Conservation (phyloP, 2,797 vertebrate species). For the Premnoplex brunnescens region DNA sequence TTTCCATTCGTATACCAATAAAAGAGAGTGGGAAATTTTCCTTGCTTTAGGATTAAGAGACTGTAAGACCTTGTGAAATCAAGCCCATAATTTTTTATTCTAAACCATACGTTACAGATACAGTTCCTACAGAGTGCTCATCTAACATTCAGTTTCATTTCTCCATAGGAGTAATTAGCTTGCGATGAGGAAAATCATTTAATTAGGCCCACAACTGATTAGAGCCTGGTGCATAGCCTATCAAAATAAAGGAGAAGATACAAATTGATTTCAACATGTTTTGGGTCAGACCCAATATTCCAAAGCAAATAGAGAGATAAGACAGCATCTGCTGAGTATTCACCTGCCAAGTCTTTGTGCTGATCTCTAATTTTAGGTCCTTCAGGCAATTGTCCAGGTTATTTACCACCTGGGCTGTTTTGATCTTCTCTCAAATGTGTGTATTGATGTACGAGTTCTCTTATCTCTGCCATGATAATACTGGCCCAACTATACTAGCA, state of each 20-base stretch:
- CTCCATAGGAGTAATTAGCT: slow-evolving; percentile 37
- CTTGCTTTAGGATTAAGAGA: not conserved
- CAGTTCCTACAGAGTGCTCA: not conserved
- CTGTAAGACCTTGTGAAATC: not conserved
- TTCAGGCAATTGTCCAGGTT: slow-evolving; percentile 35
- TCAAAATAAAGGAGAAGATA: slow-evolving; percentile 23
- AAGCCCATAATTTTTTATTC: slow-evolving; percentile 18
- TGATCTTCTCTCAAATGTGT: not conserved
- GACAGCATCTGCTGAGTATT: slow-evolving; percentile 54
- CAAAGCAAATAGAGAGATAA: slow-evolving; percentile 65
- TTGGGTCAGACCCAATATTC: slow-evolving; percentile 42
- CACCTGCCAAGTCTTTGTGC: slow-evolving; percentile 53
- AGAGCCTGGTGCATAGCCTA: slow-evolving; percentile 4
- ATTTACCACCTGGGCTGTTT: slow-evolving; percentile 54
- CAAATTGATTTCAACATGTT: slow-evolving; percentile 58
- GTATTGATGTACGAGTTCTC: not conserved
- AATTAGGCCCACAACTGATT: slow-evolving; percentile 45
- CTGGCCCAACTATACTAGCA: not conserved
- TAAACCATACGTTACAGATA: not conserved
- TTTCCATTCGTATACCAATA: not conserved
- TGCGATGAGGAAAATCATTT: slow-evolving; percentile 49
- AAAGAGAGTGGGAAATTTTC: not conserved
- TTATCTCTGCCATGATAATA: not conserved
- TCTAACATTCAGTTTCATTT: slow-evolving; percentile 44
- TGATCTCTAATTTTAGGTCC: slow-evolving; percentile 55